Conservation (phyloP, 1,140 invertebrate genomes). For the Aradophagus sp. region DNA sequence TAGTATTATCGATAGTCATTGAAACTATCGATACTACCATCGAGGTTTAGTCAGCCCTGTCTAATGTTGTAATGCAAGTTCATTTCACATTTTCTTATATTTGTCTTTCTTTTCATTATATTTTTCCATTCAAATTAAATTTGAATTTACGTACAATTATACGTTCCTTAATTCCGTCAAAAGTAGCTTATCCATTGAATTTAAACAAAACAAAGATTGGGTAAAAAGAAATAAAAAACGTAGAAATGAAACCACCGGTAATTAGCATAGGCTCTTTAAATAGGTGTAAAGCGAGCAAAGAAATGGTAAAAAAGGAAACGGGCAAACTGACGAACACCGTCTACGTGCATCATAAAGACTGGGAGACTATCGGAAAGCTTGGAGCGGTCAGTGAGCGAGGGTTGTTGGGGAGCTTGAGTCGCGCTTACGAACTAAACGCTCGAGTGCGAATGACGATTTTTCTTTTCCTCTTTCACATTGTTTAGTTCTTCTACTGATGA, state of each 20-base stretch:
- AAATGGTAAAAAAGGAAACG: conserved; percentile 13
- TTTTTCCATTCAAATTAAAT: too few relatives aligned
- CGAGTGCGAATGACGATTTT: conserved; percentile 53
- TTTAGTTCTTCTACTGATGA: conserved; percentile 50
- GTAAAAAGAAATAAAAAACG: conserved; percentile 20
- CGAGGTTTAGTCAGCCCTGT: too few relatives aligned
- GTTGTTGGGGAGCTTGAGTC: conserved; percentile 39
- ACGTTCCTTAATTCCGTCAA: too few relatives aligned
- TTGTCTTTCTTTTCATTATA: too few relatives aligned
- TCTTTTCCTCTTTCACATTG: conserved; percentile 48
- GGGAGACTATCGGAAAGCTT: conserved; percentile 25
- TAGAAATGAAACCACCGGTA: conserved; percentile 24
- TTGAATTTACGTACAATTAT: too few relatives aligned
- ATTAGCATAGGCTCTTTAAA: conserved; percentile 35
- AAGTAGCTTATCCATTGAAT: too few relatives aligned
- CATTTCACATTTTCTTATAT: too few relatives aligned
- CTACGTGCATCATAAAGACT: too few relatives aligned
- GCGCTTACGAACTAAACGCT: conserved; percentile 43
- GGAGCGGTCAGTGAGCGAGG: conserved; percentile 49
- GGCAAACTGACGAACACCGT: too few relatives aligned
- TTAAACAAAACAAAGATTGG: conserved; percentile 19
- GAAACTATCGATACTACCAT: too few relatives aligned
- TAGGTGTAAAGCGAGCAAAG: conserved; percentile 26
- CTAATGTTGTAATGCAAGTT: too few relatives aligned
- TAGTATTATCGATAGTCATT: too few relatives aligned